Conservation (phyloP, 2,797 vertebrate genomes). For the Ptychadena robeensis region DNA sequence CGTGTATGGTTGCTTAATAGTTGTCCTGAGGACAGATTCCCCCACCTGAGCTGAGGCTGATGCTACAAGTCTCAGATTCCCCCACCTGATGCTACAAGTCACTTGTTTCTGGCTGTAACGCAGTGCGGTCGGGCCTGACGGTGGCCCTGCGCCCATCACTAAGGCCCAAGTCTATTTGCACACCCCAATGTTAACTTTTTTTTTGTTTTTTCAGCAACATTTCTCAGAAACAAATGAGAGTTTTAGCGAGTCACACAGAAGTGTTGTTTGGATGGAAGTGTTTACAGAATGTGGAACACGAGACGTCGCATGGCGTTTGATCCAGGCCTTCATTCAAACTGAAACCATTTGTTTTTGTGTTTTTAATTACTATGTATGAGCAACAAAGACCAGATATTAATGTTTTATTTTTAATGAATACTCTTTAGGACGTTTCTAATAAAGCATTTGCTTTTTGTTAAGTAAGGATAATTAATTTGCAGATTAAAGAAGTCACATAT, state of each 20-base stretch:
- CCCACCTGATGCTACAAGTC: too few species aligned
- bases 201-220: neutral
- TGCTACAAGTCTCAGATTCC: too few species aligned
- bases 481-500: neutral
- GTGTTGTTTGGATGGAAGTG: slow-evolving; percentile 2
- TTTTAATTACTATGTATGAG: neutral
- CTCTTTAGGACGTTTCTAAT: neutral
- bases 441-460: neutral
- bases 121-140: too few species aligned
- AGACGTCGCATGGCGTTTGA: neutral
- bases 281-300: neutral
- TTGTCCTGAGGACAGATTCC: too few species aligned
- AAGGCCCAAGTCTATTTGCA: neutral
- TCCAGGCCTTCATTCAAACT: slow-evolving; percentile 6
- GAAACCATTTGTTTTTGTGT: neutral
- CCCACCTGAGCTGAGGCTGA: too few species aligned
- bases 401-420: neutral
- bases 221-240: neutral
- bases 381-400: neutral
- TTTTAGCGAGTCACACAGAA: slow-evolving; percentile 7
- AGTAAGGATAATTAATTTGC: neutral
- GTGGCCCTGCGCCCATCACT: too few species aligned
- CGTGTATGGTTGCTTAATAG: too few species aligned
- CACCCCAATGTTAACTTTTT: neutral
- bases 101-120: too few species aligned